Evolutionary conservation across 2,888 invertebrate genomes (phyloP).

Genomic region (Sesamia inferens): DNA sequence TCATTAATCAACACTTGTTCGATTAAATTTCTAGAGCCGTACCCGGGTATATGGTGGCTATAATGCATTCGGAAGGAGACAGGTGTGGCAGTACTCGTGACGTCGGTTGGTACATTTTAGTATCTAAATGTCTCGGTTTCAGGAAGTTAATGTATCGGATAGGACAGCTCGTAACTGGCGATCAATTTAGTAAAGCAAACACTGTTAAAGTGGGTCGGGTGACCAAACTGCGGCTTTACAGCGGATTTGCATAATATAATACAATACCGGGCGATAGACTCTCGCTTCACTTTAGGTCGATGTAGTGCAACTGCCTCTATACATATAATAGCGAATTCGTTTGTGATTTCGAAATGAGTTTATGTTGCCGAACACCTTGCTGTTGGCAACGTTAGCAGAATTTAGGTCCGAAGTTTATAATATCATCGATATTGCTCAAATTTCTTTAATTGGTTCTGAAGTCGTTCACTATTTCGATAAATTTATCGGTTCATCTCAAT

Average conservation of each 20-base stretch:
- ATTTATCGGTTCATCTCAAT: slow-evolving; percentile 14
- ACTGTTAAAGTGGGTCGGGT: slow-evolving; percentile 66
- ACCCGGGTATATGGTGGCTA: slow-evolving; percentile 37
- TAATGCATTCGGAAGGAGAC: slow-evolving; percentile 55
- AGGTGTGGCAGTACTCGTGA: slow-evolving; percentile 45
- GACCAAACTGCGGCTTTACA: slow-evolving; percentile 66
- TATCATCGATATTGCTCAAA: slow-evolving; percentile 37
- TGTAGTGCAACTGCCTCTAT: slow-evolving; percentile 27
- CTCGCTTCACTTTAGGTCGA: slow-evolving; percentile 51
- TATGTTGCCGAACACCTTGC: slow-evolving; percentile 46
- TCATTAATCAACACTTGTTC: slow-evolving; percentile 55
- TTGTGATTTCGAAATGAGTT: slow-evolving; percentile 58
- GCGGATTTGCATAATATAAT: slow-evolving; percentile 61
- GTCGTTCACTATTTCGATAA: slow-evolving; percentile 25
- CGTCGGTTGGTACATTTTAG: slow-evolving; percentile 55
- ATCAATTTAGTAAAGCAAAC: slow-evolving; percentile 70
- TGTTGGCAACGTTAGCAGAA: slow-evolving; percentile 39
- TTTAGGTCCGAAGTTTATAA: slow-evolving; percentile 39
- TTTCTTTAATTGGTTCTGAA: slow-evolving; percentile 35
- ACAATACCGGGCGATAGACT: slow-evolving; percentile 44
- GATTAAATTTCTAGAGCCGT: slow-evolving; percentile 45
- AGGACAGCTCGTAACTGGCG: slow-evolving; percentile 64
- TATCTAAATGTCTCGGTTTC: slow-evolving; percentile 57
- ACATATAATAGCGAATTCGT: slow-evolving; percentile 46
- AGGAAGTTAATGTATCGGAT: slow-evolving; percentile 71